Conservation (phyloP, 2,797 vertebrate genomes). For the Potorous gilbertii region DNA sequence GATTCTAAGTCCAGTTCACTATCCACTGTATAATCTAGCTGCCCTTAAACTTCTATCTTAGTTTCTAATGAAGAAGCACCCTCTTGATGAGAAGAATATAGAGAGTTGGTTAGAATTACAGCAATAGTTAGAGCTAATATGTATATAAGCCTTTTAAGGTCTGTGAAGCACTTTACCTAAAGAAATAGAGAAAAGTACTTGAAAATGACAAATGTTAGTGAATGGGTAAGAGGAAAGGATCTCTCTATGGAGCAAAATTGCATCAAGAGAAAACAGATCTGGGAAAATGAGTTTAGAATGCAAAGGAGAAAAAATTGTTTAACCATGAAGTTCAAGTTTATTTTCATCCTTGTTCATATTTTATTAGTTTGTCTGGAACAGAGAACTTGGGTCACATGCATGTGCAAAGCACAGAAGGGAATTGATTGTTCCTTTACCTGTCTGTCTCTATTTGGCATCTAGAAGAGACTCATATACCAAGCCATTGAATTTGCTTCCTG, state of each 20-base stretch:
- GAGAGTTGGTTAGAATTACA: not conserved
- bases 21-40: not conserved
- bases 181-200: not conserved
- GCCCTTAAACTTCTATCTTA: not conserved
- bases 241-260: constrained; percentile 32
- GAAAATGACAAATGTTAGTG: constrained; percentile 30
- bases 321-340: not conserved
- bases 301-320: constrained; percentile 15
- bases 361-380: not conserved
- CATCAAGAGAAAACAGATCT: constrained; percentile 25
- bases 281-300: constrained; percentile 31
- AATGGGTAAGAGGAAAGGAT: constrained; percentile 26
- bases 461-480: constrained; percentile 29
- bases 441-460: constrained; percentile 22
- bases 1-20: not conserved
- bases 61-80: constrained; percentile 51
- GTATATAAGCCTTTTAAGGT: not conserved
- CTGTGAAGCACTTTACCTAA: not conserved
- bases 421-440: not conserved
- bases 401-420: not conserved
- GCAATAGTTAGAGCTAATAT: not conserved
- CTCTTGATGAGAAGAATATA: not conserved
- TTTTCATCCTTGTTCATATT: not conserved
- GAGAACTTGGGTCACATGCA: not conserved
- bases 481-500: not conserved